Evolutionary conservation across 30 jellyfish, hydroid and myxozoan species (phyloP).

Genomic region (Pelagia noctiluca): DNA sequence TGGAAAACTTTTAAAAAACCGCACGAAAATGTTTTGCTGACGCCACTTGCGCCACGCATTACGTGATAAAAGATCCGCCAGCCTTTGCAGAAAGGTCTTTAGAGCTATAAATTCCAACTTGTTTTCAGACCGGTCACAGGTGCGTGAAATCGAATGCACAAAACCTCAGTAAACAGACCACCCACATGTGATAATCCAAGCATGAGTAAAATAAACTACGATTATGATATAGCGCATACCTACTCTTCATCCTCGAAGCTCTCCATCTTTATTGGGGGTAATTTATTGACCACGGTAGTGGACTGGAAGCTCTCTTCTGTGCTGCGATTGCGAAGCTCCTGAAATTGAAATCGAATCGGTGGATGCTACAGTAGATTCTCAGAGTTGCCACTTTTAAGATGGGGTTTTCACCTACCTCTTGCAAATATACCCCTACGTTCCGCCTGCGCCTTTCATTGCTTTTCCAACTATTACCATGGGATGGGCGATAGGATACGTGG

Average conservation of each 20-base stretch:
- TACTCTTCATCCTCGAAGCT: constrained; percentile 15
- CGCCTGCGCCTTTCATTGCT: background rate
- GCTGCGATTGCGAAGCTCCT: constrained; percentile 74
- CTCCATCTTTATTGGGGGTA: constrained; percentile 2
- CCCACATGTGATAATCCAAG: too few species aligned
- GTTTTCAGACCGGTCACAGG: too few species aligned
- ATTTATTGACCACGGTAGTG: constrained; percentile 27
- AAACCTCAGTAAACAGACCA: too few species aligned
- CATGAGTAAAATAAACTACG: too few species aligned
- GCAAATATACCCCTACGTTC: background rate
- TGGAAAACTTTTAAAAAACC: too few species aligned
- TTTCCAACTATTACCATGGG: background rate
- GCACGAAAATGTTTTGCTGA: too few species aligned
- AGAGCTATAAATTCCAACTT: too few species aligned
- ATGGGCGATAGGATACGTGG: background rate
- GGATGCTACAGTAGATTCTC: background rate
- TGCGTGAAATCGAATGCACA: too few species aligned
- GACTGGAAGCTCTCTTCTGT: constrained; percentile 61
- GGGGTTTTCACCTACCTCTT: background rate
- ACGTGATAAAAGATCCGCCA: too few species aligned
- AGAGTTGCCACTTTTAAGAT: background rate
- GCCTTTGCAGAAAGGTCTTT: too few species aligned
- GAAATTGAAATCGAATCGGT: background rate
- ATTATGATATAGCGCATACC: too few species aligned
- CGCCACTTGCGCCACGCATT: too few species aligned